A percentile compares a stretch with the other conserved stretches of the same genome.
phyloP scores from a whole-genome alignment of 2,797 vertebrate genomes.

The Pachyuromys duprasi region DNA sequence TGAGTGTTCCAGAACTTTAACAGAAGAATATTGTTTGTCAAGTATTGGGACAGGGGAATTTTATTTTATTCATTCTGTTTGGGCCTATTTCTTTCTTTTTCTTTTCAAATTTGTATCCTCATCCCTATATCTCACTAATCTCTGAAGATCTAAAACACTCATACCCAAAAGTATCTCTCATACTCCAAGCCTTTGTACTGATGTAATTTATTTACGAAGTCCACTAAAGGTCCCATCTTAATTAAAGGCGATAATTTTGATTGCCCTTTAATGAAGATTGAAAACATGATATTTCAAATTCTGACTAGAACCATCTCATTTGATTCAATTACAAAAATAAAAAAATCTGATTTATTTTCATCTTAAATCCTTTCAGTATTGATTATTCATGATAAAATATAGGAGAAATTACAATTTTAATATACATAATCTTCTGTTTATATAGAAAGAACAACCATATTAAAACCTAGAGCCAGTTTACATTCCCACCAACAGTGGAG shows the following conservation, averaged over 20 bases:
- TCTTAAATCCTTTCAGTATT: neutral
- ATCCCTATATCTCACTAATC: neutral
- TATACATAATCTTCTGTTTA: neutral
- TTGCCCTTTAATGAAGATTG: neutral
- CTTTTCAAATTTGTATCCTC: neutral
- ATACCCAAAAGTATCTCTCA: neutral
- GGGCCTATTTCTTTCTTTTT: neutral
- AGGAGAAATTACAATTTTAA: neutral
- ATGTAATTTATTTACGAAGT: neutral
- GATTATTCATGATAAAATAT: neutral
- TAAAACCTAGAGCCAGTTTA: neutral
- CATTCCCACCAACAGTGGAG: no score
- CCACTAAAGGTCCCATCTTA: neutral
- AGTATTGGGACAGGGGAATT: neutral
- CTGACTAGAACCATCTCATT: neutral
- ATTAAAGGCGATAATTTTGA: neutral
- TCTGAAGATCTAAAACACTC: neutral
- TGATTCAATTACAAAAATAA: neutral
- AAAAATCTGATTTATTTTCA: neutral
- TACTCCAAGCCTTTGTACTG: neutral
- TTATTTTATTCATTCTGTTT: neutral
- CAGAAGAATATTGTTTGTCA: neutral
- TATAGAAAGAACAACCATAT: neutral
- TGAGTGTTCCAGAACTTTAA: neutral
- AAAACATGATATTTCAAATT: neutral